Evolutionary conservation across 2,888 invertebrate genomes (phyloP).

Genomic region (Tridacna gigas): DNA sequence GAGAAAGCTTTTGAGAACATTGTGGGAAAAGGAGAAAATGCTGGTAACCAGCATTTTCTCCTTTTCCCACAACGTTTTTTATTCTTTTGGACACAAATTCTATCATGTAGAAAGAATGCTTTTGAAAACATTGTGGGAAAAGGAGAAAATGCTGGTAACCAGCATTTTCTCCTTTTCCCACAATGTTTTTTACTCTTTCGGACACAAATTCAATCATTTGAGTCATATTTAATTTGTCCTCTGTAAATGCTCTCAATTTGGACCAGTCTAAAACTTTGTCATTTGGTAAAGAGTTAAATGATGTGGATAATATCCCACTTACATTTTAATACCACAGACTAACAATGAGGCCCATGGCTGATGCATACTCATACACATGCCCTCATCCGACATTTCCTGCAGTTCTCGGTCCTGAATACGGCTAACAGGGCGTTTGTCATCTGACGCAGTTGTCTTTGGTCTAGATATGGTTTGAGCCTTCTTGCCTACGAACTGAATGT

Average conservation of each 20-base stretch:
- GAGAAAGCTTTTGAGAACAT: too few species aligned
- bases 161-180: neutral
- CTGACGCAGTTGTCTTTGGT: neutral
- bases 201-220: too few species aligned
- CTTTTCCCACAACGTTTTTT: too few species aligned
- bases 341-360: conserved; percentile 98
- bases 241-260: too few species aligned
- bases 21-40: too few species aligned
- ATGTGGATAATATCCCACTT: conserved; percentile 58
- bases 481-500: conserved; percentile 6
- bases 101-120: too few species aligned
- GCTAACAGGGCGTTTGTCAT: conserved; percentile 3
- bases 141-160: neutral
- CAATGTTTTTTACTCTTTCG: neutral
- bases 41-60: too few species aligned
- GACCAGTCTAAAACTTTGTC: too few species aligned
- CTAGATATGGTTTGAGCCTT: neutral
- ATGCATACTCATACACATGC: conserved; percentile 96
- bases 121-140: conserved; percentile 5
- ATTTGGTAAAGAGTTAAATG: too few species aligned
- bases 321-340: conserved; percentile 95
- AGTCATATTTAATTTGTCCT: too few species aligned
- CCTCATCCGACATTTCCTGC: conserved; percentile 93
- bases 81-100: too few species aligned
- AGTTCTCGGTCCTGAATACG: conserved; percentile 90